Percentiles rank a stretch among this genome's conserved stretches.
phyloP scores from a whole-genome alignment of 1,140 invertebrate species.

The Piezodorus guildinii region DNA sequence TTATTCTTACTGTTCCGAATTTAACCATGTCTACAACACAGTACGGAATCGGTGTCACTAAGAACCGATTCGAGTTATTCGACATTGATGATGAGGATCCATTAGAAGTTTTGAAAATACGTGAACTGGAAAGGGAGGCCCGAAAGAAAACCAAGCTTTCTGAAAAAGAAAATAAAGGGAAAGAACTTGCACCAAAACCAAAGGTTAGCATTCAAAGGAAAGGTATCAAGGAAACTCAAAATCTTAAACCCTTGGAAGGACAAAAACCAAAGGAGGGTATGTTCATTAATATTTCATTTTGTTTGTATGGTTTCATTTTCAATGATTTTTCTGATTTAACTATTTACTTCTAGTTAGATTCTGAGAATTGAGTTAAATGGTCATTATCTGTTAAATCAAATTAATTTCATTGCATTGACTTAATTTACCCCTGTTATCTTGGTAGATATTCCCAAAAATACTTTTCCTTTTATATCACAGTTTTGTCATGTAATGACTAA shows the following conservation, averaged over 20 bases:
- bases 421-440: too few species aligned
- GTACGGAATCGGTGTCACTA: constrained; percentile 78
- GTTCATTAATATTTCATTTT: too few species aligned
- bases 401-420: too few species aligned
- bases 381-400: too few species aligned
- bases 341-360: too few species aligned
- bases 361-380: too few species aligned
- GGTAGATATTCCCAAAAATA: too few species aligned
- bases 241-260: constrained; percentile 42
- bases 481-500: too few species aligned
- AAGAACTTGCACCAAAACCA: constrained; percentile 38
- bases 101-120: constrained; percentile 69
- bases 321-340: too few species aligned
- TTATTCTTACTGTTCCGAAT: neutral
- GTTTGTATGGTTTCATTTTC: too few species aligned
- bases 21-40: constrained; percentile 31
- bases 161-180: constrained; percentile 72
- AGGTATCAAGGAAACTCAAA: constrained; percentile 55
- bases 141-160: constrained; percentile 72
- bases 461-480: too few species aligned
- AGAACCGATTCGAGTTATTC: constrained; percentile 83
- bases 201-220: constrained; percentile 40
- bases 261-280: constrained; percentile 40
- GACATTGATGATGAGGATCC: constrained; percentile 75
- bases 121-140: constrained; percentile 64